Evolutionary conservation across 2,888 invertebrate species (phyloP).

Genomic region (Ornithoptera priamus): DNA sequence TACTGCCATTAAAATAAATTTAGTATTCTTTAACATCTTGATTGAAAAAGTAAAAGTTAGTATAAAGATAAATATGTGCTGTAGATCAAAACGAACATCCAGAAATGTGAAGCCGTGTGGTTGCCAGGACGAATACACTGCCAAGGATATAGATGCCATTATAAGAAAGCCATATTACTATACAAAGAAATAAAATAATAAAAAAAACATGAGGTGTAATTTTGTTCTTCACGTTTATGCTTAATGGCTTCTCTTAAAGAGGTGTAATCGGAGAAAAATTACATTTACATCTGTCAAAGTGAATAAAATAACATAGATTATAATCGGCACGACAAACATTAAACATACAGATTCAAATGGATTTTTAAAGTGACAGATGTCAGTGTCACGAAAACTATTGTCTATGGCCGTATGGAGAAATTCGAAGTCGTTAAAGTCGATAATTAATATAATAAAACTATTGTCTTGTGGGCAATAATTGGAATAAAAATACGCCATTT

Average conservation of each 20-base stretch:
- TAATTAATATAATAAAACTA: too few relatives aligned
- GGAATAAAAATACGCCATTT: too few relatives aligned
- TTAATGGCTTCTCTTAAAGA: too few relatives aligned
- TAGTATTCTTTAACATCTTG: background rate
- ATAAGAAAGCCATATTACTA: slow-evolving; percentile 53
- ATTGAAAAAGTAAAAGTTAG: background rate
- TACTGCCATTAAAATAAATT: background rate
- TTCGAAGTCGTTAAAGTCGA: too few relatives aligned
- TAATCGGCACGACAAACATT: background rate
- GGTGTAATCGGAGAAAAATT: too few relatives aligned
- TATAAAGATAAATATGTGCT: slow-evolving; percentile 16
- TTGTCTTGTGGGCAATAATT: too few relatives aligned
- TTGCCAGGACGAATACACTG: slow-evolving; percentile 37
- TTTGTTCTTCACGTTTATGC: too few relatives aligned
- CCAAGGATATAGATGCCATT: slow-evolving; percentile 41
- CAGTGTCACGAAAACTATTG: background rate
- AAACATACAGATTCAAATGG: too few relatives aligned
- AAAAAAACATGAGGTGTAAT: background rate
- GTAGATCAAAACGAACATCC: slow-evolving; percentile 22
- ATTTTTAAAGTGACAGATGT: too few relatives aligned
- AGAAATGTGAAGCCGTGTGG: slow-evolving; percentile 36
- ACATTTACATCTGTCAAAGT: background rate
- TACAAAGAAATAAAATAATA: slow-evolving; percentile 30
- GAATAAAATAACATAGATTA: background rate
- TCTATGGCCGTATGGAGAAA: background rate